Evolutionary conservation across 2,888 invertebrate genomes (phyloP), one percentile per base, ranked within the genome.

Genomic region (Cordylochernes scorpioides): DNA sequence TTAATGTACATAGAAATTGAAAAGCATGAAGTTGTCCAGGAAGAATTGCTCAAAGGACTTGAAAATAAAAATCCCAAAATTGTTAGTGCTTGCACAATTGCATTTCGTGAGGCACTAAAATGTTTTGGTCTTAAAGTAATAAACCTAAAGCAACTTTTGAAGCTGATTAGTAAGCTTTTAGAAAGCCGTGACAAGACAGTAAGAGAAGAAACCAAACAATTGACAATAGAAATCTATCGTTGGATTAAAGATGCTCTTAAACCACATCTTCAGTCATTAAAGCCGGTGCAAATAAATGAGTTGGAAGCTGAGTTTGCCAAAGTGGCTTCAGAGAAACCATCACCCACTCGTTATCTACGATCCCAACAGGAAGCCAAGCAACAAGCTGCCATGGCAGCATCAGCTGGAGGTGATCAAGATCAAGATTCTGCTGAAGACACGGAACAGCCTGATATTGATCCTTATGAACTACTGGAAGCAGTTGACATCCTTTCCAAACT

Each of bases 31-130:
- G 55, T 66, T 8, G 80, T 82, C 1, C 15, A 17, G 60, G 91
- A 91, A 41, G 88, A 86, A 52, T 58, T 94, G 2, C 57, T 84
- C 13, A 86, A 86, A 57, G 91, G 91, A 18, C 71, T 82, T 58
- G 75, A 80, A 25, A 77, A 77, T 44, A 94, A 94, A 53, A 88
- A 88, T 54, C 91, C 94, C 0, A 94, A 88, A 58, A 77, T 84
- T 35, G 75, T 84, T 0, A 60, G 74, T 0, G 84, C 74, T 0
- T 84, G 80, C 50, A 63, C 75, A 3, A 60, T 67, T 5, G 65
- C 71, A 1, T 54, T 74, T 5, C 70, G 72, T 15, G 62, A 67
- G 24, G 71, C 77, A 1, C 53, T 91, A 15, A 69, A 53, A 60
- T 61, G 49, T 51, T 94, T 88, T 55, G 91, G 94, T 1, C 67